Base-by-base conservation (phyloP, 2,113 vertebrate genomes). In the Oreochromis niloticus region DNA sequence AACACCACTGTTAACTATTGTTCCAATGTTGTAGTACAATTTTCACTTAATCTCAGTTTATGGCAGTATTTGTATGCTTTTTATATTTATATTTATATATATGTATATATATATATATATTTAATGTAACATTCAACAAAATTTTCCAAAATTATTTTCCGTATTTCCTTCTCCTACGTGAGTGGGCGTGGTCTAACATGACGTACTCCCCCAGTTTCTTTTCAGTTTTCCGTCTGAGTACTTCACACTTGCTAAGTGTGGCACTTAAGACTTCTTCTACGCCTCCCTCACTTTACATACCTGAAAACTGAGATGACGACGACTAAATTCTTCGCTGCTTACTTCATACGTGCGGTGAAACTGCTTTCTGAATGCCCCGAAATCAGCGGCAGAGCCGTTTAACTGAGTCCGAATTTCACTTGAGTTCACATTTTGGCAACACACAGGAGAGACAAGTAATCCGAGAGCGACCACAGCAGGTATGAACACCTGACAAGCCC, bases 281-380 rank as follows among this genome's bases (percentile, higher is more conserved):
- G 7, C 2, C 16, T 32, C 11, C 10, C 36, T 16, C 3, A 22
- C 14, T 52, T 30, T 11, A 75, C 86, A 34, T 82, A 95, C 95
- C 95, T 92, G 88, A 48, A 95, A 88, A 50, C 36, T 41, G 6
- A 66, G 14, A 4, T 9, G 82, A 12, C 88, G 84, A 1, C 16
- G 88, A 10, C 48, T 39, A n/a, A 87, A 87, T 10, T 93, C 89
- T 12, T 87, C 87, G 7, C 89, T 32, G 87, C 11, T 57, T 19
- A 59, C 86, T 4, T 87, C 78, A 56, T 88, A 92, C 3, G 1
- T 3, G 57, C 92, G 90, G 14, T 54, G 13, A 84, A 92, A 90
- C n/a, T 19, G 9, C 4, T 83, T 56, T 16, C 34, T 87, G 83
- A 93, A 94, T 13, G 68, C 54, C 9, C 4, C 4, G 56, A 94